These are phyloP conservation scores for Sinocyclocheilus anophthalmus DNA, from an alignment of 2,113 vertebrate genomes.

Conservation along the genomic window DNA sequence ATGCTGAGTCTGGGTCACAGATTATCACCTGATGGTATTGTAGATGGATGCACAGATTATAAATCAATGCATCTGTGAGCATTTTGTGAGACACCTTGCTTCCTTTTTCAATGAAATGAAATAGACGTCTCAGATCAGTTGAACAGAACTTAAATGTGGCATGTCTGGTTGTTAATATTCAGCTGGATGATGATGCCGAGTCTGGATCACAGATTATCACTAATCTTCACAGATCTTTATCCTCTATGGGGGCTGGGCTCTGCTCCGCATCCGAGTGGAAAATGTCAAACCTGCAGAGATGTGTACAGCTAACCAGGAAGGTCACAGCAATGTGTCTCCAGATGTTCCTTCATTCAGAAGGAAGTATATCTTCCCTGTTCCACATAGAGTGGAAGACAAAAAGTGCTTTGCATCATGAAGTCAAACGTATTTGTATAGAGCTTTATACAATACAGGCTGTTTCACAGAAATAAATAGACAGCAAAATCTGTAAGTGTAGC, in stretches of 20 bases:
- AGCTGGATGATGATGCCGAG: constrained; percentile 65
- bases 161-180: constrained; percentile 60
- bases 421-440: not conserved
- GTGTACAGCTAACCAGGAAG: not conserved
- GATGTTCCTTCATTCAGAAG: constrained; percentile 10
- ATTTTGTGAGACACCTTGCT: not conserved
- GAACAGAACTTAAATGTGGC: not conserved
- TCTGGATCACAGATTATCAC: constrained; percentile 75
- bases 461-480: not conserved
- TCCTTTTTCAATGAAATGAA: not conserved
- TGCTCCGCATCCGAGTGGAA: constrained; percentile 27
- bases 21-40: not conserved
- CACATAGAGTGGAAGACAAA: not conserved
- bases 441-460: not conserved
- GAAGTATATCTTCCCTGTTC: not conserved
- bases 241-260: constrained; percentile 61
- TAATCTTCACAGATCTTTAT: constrained; percentile 77
- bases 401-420: not conserved
- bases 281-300: constrained; percentile 13
- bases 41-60: not conserved
- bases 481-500: not conserved
- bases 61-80: not conserved
- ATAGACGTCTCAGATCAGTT: not conserved
- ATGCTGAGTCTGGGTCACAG: not conserved
- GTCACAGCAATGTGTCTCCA: constrained; percentile 6